phyloP scores from a whole-genome alignment of 2,888 invertebrate genomes.

The Phaedon cochleariae region DNA sequence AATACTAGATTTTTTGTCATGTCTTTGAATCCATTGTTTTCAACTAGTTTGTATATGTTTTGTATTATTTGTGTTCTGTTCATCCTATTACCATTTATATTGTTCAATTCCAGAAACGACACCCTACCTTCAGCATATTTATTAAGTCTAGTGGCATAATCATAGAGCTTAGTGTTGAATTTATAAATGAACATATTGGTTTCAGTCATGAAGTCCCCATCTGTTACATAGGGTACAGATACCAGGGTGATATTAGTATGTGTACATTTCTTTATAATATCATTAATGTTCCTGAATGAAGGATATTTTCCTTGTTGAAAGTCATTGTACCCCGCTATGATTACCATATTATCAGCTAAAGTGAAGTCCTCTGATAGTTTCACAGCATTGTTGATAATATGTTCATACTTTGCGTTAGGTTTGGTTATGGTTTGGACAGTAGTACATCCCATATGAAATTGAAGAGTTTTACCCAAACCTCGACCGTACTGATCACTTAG shows the following conservation, averaged over 20 bases:
- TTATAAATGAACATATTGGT: not conserved
- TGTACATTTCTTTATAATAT: not conserved
- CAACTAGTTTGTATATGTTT: not conserved
- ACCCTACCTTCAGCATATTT: not conserved
- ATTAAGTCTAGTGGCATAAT: not conserved
- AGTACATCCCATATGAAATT: no score
- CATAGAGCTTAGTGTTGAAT: constrained; percentile 5
- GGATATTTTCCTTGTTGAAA: constrained; percentile 2
- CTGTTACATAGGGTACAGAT: not conserved
- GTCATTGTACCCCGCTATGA: constrained; percentile 1
- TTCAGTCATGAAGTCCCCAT: not conserved
- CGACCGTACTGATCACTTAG: no score
- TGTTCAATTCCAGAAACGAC: not conserved
- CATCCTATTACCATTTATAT: no score
- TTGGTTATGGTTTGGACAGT: no score
- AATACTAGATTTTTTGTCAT: not conserved
- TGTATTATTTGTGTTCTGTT: not conserved
- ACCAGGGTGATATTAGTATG: constrained; percentile 4
- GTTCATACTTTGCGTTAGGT: no score
- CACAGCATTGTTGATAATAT: no score
- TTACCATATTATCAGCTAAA: not conserved
- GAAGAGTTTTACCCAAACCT: no score
- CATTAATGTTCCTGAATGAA: constrained; percentile 2
- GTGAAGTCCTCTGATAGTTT: not conserved
- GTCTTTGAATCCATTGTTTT: not conserved